Base-by-base conservation (phyloP, 2,113 vertebrate species). In the Marcusenius ussheri region DNA sequence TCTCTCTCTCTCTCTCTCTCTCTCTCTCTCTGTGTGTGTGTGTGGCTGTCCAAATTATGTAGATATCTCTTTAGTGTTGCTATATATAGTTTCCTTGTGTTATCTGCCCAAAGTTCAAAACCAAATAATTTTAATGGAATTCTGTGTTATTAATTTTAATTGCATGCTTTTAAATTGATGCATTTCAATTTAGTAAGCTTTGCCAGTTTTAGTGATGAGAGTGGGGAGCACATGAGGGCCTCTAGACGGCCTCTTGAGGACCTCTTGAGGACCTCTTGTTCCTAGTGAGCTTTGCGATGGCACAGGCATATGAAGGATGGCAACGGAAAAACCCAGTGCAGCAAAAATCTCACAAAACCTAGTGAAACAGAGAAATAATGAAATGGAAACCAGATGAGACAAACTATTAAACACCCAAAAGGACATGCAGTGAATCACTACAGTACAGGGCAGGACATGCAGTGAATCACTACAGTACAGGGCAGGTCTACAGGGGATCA, bases 1-100 rank as follows among this genome's bases (percentile, higher is more conserved):
- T 45, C 42, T 45, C 45, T 45, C 45, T 45, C 3, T 42, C 39
- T 42, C 39, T 42, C 45, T 45, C 45, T 45, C 9, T 49, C 49
- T 49, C 10, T 50, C 1, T 50, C 4, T 62, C 4, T 62, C 0
- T 27, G 24, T 3, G 24, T 62, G 58, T n/a, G 24, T 62, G 58
- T n/a, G 56, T 58, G 21, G 7, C 56, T n/a, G 21, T 62, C 56
- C n/a, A 66, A 66, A 66, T 31, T 31, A 66, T 70, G 27, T 27
- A 27, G 62, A 70, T 13, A 31, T 70, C 10, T 3, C 62, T 70
- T 70, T 27, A 31, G 27, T 31, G 62, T 70, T 96, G 94, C 95
- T 93, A 94, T 92, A 92, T 15, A 77, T 6, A 35, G 35, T 77
- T 42, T 39, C 13, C 15, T 42, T 77, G 74, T 42, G 17, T 17